Conservation (phyloP, 2,888 invertebrate species). For the Synanthedon andrenaeformis region DNA sequence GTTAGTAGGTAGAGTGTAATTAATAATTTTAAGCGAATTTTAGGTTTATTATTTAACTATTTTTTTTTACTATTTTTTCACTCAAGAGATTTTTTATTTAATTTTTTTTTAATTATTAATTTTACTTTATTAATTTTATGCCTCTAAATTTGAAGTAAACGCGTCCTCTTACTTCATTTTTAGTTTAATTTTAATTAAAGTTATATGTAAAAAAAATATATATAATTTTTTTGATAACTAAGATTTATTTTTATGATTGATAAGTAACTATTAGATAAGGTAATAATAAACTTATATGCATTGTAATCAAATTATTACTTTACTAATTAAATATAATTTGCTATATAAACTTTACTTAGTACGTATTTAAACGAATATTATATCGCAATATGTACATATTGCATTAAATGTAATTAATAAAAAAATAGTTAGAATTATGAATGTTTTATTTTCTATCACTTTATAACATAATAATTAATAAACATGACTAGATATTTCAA, state of each 20-base stretch:
- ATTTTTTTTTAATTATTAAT: slow-evolving; percentile 1
- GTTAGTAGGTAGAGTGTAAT: background rate
- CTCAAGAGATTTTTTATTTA: slow-evolving; percentile 8
- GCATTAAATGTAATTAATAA: background rate
- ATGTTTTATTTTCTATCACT: slow-evolving; percentile 1
- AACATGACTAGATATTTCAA: background rate
- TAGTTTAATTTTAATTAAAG: background rate
- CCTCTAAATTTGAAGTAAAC: slow-evolving; percentile 9
- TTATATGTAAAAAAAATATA: background rate
- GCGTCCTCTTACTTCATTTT: slow-evolving; percentile 11
- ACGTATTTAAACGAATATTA: too few species aligned
- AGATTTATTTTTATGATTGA: too few species aligned
- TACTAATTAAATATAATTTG: too few species aligned
- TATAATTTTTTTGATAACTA: background rate
- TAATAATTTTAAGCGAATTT: background rate
- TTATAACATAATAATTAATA: slow-evolving; percentile 1
- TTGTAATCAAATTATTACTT: too few species aligned
- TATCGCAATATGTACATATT: background rate
- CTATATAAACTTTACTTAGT: too few species aligned
- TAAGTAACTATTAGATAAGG: too few species aligned
- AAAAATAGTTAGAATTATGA: background rate
- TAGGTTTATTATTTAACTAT: background rate
- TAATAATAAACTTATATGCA: too few species aligned
- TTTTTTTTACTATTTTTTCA: slow-evolving; percentile 9
- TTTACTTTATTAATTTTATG: slow-evolving; percentile 1